phyloP scores from a whole-genome alignment of 2,797 vertebrate genomes.

The Cottoperca gobio region DNA sequence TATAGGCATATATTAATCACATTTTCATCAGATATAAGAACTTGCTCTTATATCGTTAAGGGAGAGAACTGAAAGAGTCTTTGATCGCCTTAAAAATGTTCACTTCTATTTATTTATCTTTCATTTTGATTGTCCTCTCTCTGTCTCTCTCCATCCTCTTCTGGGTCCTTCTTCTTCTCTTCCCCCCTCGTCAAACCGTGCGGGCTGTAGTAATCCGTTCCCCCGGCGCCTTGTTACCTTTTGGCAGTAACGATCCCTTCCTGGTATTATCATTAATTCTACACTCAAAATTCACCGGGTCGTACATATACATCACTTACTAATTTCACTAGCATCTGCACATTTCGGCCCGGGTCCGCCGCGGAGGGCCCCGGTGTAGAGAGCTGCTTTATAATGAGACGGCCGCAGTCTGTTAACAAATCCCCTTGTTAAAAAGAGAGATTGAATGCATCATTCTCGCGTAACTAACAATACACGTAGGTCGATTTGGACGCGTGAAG shows the following conservation, averaged over 20 bases:
- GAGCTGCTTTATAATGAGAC: conserved; percentile 84
- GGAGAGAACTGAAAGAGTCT: conserved; percentile 24
- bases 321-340: conserved; percentile 90
- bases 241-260: conserved; percentile 84
- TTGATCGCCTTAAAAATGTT: conserved; percentile 49
- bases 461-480: conserved; percentile 73
- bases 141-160: conserved; percentile 58
- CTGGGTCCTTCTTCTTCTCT: conserved; percentile 58
- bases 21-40: conserved; percentile 39
- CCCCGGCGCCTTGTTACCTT: conserved; percentile 96
- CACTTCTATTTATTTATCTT: conserved; percentile 54
- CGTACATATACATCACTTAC: conserved; percentile 91
- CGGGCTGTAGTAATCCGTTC: conserved; percentile 92
- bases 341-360: conserved; percentile 81
- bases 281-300: conserved; percentile 87
- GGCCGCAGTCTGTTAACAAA: conserved; percentile 80
- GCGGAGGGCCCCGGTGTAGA: conserved; percentile 76
- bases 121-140: conserved; percentile 81
- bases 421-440: conserved; percentile 83
- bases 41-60: background rate
- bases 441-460: conserved; percentile 77
- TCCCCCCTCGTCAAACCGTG: conserved; percentile 55
- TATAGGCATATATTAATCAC: conserved; percentile 52
- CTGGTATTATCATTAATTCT: conserved; percentile 91
- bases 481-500: conserved; percentile 70